A percentile compares a stretch with the other conserved stretches of the same genome.
These are phyloP conservation scores for Candidula unifasciata DNA, from an alignment of 2,888 invertebrate genomes.

Conservation along the genomic window DNA sequence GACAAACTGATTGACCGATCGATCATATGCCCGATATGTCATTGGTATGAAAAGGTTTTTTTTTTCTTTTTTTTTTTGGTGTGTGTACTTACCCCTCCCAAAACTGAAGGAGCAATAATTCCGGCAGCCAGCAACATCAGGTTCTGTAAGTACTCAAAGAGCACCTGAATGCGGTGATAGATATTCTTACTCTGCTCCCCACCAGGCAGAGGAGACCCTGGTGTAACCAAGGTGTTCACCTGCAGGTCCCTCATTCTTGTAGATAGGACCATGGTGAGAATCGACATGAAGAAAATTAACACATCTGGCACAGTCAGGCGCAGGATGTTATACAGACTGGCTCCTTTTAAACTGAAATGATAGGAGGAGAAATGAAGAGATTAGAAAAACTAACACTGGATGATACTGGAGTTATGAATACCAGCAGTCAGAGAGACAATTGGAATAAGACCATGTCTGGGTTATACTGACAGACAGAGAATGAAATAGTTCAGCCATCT, in stretches of 20 bases:
- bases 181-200: neutral
- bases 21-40: no score
- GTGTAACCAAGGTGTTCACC: neutral
- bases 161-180: constrained; percentile 20
- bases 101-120: constrained; percentile 33
- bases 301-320: constrained; percentile 73
- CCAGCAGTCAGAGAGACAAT: no score
- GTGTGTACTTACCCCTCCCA: constrained; percentile 34
- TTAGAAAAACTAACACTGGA: neutral
- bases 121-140: constrained; percentile 23
- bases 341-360: constrained; percentile 64
- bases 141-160: constrained; percentile 31
- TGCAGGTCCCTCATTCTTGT: neutral
- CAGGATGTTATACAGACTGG: constrained; percentile 62
- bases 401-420: no score
- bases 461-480: no score
- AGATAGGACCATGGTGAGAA: constrained; percentile 58
- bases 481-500: no score
- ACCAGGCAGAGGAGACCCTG: constrained; percentile 24
- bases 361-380: neutral
- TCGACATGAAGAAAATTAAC: constrained; percentile 65
- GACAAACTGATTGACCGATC: no score
- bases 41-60: no score
- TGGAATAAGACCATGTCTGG: no score
- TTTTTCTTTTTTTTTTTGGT: no score